Evolutionary conservation across 2,797 vertebrate genomes (phyloP), one percentile per base, ranked within the genome.

Genomic region (Naso thynnoides): DNA sequence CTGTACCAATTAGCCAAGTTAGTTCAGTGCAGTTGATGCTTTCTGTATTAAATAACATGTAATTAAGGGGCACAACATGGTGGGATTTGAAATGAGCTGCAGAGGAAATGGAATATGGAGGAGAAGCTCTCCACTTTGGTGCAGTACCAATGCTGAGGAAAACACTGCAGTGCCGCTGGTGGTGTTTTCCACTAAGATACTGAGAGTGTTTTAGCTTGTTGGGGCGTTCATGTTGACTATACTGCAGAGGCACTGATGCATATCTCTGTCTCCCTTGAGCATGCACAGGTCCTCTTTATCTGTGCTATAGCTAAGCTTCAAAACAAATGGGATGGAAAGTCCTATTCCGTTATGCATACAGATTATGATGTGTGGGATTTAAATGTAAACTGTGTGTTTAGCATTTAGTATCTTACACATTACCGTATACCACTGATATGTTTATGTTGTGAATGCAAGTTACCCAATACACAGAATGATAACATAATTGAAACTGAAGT

Each of bases 91-190:
- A 63, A 75, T 83, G 68, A 78, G 77, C 60, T 79, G 48, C 38
- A 47, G 48, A 70, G 72, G 58, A 86, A 77, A 73, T 36, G 15
- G 81, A 79, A 85, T 79, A 70, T 87, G 80, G 55, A 84, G 78
- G 66, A 83, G 77, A 88, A 86, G 83, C 86, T 85, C 84, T 78
- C 70, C 73, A 71, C 81, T 90, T 92, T 95, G 94, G 92, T 94
- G 94, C 94, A 95, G 94, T 92, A 93, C 83, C 75, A 79, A 69
- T 90, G 88, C 89, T 90, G 87, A 84, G 86, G 88, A 90, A 91
- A 92, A 90, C 90, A 94, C 94, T 94, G 94, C 94, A 94, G 94
- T 93, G 89, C 86, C 67, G 88, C 92, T 92, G 88, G 84, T 93
- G 89, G 88, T 93, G 88, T 92, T 93, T 92, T 92, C 90, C 85